phyloP scores from a whole-genome alignment of 2,888 invertebrate genomes.

The Sminthurides aquaticus region DNA sequence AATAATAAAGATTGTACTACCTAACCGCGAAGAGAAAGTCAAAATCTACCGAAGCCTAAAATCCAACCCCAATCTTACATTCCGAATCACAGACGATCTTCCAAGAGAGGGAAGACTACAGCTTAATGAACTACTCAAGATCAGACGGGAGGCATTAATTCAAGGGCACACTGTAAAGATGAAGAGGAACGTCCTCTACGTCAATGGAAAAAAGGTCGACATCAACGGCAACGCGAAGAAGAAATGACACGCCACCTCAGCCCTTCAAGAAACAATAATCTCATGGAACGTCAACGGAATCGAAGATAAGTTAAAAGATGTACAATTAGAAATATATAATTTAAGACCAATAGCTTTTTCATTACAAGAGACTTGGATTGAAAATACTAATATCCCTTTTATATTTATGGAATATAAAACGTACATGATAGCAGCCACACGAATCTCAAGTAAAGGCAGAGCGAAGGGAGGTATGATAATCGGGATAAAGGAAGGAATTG shows the following conservation, averaged over 20 bases:
- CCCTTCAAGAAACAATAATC: no score
- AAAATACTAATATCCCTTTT: not conserved
- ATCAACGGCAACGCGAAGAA: no score
- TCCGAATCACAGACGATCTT: not conserved
- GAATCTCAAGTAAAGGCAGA: not conserved
- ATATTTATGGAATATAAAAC: not conserved
- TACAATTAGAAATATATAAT: not conserved
- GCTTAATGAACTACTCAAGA: not conserved
- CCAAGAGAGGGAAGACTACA: not conserved
- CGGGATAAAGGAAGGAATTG: not conserved
- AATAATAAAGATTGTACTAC: not conserved
- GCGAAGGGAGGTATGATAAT: not conserved
- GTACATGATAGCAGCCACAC: not conserved
- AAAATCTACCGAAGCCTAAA: not conserved
- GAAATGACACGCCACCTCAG: no score
- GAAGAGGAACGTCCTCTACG: not conserved
- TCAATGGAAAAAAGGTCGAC: not conserved
- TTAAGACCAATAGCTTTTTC: not conserved
- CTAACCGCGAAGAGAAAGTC: not conserved
- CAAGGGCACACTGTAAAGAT: not conserved
- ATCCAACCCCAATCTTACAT: not conserved
- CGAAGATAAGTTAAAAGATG: not conserved
- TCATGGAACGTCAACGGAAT: constrained; percentile 1
- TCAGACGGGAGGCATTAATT: not conserved
- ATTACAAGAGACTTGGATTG: not conserved